Evolutionary conservation across 2,113 vertebrate genomes (phyloP).

Genomic region (Scatophagus argus): DNA sequence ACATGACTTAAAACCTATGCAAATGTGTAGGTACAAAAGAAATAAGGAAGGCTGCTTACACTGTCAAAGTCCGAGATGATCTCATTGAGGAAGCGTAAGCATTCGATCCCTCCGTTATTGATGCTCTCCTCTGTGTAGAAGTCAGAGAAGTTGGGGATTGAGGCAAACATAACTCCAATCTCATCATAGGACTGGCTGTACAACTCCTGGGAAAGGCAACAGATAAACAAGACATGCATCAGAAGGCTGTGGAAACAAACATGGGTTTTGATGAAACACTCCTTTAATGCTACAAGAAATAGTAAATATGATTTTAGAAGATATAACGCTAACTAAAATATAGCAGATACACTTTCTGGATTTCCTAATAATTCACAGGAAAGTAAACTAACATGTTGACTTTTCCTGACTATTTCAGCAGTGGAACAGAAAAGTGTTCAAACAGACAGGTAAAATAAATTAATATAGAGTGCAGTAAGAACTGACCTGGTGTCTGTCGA

Average conservation of each 20-base stretch:
- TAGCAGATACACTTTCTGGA: not conserved
- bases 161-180: slow-evolving; percentile 99
- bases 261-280: not conserved
- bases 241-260: not conserved
- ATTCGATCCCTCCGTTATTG: slow-evolving; percentile 97
- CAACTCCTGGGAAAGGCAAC: slow-evolving; percentile 85
- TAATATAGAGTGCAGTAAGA: not conserved
- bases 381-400: too few species aligned
- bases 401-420: not conserved
- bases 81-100: slow-evolving; percentile 96
- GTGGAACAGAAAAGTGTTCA: not conserved
- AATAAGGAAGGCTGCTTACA: slow-evolving; percentile 76
- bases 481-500: not conserved
- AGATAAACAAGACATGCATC: not conserved
- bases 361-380: not conserved
- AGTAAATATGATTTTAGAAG: not conserved
- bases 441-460: not conserved
- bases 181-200: slow-evolving; percentile 98
- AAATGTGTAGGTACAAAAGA: not conserved
- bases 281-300: not conserved
- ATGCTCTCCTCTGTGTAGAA: slow-evolving; percentile 99
- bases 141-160: slow-evolving; percentile 96
- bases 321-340: not conserved
- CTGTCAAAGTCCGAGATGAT: slow-evolving; percentile 98
- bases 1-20: not conserved